phyloP scores from a whole-genome alignment of 2,113 vertebrate species.

The Silurus asotus region DNA sequence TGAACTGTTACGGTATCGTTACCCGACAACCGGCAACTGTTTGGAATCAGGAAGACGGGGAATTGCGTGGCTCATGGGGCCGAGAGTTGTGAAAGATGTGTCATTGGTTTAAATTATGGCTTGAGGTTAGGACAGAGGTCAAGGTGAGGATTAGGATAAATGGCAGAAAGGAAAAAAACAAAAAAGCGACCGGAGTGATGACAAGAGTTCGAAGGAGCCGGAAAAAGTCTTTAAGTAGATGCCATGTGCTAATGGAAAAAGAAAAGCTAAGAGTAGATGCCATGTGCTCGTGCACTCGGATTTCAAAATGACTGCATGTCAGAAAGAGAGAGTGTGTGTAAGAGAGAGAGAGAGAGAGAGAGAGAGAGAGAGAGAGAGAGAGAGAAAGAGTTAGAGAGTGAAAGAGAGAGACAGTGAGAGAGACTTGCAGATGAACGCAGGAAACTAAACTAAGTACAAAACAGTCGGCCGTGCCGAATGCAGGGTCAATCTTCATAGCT shows the following conservation, averaged over 20 bases:
- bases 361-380: conserved; percentile 33
- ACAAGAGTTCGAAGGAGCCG: conserved; percentile 18
- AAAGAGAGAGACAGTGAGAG: not conserved
- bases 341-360: not conserved
- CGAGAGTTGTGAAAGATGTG: not conserved
- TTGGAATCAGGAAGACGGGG: not conserved
- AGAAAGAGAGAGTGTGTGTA: conserved; percentile 26
- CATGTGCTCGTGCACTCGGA: not conserved
- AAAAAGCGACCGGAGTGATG: not conserved
- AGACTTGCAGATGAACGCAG: conserved; percentile 9
- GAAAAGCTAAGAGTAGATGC: conserved; percentile 22
- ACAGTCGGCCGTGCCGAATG: conserved; percentile 19
- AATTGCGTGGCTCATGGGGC: not conserved
- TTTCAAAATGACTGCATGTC: conserved; percentile 20
- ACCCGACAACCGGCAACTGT: not conserved
- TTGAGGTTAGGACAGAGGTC: conserved; percentile 28
- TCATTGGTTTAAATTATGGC: conserved; percentile 17
- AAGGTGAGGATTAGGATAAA: conserved; percentile 47
- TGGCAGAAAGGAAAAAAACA: not conserved
- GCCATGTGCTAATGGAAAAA: conserved; percentile 28
- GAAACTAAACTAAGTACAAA: conserved; percentile 14
- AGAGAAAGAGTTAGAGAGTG: not conserved
- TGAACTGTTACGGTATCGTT: not conserved
- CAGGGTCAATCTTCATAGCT: conserved; percentile 39
- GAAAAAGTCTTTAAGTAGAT: conserved; percentile 16